Percentiles rank a stretch among this genome's conserved stretches.
Conservation (phyloP, 2,113 vertebrate species). For the Steatornis caripensis region DNA sequence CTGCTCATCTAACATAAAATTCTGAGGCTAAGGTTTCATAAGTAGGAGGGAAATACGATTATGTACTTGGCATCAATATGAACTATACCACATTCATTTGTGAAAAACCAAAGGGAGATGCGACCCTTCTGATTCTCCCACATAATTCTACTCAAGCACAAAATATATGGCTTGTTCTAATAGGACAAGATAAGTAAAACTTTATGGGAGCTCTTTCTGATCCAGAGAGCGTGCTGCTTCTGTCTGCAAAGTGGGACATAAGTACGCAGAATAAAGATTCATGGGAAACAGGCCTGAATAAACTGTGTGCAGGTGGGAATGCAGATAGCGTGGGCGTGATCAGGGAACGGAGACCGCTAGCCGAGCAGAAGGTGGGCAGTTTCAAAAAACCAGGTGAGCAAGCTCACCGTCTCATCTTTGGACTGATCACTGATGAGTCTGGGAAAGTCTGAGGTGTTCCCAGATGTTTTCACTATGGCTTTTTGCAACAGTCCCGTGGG, state of each 20-base stretch:
- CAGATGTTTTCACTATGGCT: neutral
- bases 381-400: neutral
- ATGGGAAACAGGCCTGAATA: neutral
- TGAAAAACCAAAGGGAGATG: constrained; percentile 32
- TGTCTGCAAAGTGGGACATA: neutral
- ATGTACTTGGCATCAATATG: constrained; percentile 33
- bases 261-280: neutral
- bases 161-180: neutral
- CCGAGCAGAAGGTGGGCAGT: neutral
- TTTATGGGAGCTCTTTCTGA: neutral
- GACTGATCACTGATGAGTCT: neutral
- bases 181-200: neutral
- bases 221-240: neutral
- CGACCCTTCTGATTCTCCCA: constrained; percentile 28
- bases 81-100: neutral
- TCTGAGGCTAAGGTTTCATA: constrained; percentile 41
- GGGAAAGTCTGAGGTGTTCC: neutral
- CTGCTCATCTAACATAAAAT: constrained; percentile 44
- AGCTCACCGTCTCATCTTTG: neutral
- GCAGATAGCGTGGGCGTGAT: neutral
- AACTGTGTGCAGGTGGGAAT: neutral
- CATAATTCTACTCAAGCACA: neutral
- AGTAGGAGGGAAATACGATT: constrained; percentile 50
- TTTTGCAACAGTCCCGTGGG: neutral
- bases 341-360: neutral